A percentile compares a stretch with the other conserved stretches of the same genome.
Conservation (phyloP, 2,797 vertebrate species). For the Phaenicophaeus curvirostris region DNA sequence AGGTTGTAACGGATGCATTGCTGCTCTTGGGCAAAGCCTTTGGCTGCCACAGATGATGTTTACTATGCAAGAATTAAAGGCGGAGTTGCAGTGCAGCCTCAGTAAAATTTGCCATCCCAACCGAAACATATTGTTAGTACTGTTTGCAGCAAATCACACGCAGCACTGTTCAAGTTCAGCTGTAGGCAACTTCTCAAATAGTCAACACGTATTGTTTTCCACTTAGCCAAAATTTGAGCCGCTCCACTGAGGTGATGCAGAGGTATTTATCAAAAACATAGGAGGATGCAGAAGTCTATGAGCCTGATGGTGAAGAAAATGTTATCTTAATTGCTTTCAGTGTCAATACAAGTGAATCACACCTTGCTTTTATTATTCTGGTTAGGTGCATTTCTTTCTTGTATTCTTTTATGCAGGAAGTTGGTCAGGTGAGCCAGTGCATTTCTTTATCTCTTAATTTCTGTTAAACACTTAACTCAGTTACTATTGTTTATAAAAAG, state of each 20-base stretch:
- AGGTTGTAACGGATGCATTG: not conserved
- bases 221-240: not conserved
- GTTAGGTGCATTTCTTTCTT: not conserved
- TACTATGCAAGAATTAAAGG: not conserved
- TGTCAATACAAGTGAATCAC: rapidly evolving
- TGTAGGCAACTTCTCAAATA: not conserved
- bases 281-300: not conserved
- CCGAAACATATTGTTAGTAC: not conserved
- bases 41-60: not conserved
- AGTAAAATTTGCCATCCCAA: not conserved
- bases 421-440: not conserved
- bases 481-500: not conserved
- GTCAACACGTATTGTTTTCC: rapidly evolving
- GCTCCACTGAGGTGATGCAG: not conserved
- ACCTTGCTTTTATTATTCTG: not conserved
- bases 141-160: not conserved
- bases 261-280: rapidly evolving
- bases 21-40: not conserved
- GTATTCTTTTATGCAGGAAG: not conserved
- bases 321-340: not conserved
- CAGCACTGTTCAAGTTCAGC: not conserved
- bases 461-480: not conserved
- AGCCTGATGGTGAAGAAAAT: not conserved
- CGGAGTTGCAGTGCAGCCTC: not conserved
- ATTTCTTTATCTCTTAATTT: not conserved